Percentiles rank a stretch among this genome's conserved stretches.
Evolutionary conservation across 1,140 invertebrate genomes (phyloP).

Genomic region (Tenebrio molitor): DNA sequence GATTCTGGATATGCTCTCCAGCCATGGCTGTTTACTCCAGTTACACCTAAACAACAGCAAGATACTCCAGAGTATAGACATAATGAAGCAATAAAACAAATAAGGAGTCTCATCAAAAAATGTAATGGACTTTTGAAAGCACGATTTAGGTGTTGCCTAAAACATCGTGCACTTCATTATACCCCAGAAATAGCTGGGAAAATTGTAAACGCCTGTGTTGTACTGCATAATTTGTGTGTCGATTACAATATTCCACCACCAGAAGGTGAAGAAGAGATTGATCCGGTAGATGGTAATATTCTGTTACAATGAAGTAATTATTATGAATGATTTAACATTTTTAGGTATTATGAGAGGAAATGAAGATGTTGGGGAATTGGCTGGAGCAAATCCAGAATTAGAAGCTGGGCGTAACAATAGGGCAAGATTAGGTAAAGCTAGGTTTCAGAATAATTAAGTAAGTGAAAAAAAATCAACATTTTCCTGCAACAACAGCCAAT

Average conservation of each 20-base stretch:
- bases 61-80: constrained; percentile 47
- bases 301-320: neutral
- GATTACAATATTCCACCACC: neutral
- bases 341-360: neutral
- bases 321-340: neutral
- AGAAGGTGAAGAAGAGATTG: neutral
- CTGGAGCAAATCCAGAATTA: neutral
- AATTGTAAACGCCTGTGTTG: constrained; percentile 56
- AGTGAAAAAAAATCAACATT: too few relatives aligned
- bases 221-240: constrained; percentile 5
- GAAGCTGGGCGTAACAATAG: neutral
- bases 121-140: constrained; percentile 60
- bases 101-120: constrained; percentile 54
- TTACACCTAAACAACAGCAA: constrained; percentile 14
- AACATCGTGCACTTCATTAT: constrained; percentile 59
- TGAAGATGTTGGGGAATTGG: neutral
- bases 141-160: constrained; percentile 58
- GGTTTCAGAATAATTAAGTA: neutral
- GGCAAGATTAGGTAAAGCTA: neutral
- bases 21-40: constrained; percentile 56
- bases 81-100: constrained; percentile 9
- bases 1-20: constrained; percentile 54
- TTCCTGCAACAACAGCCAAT: too few relatives aligned
- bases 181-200: constrained; percentile 53
- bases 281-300: neutral